Percentiles rank a stretch among this genome's conserved stretches.
These are phyloP conservation scores for Myiotriccus ornatus DNA, from an alignment of 2,797 vertebrate genomes.

Conservation along the genomic window DNA sequence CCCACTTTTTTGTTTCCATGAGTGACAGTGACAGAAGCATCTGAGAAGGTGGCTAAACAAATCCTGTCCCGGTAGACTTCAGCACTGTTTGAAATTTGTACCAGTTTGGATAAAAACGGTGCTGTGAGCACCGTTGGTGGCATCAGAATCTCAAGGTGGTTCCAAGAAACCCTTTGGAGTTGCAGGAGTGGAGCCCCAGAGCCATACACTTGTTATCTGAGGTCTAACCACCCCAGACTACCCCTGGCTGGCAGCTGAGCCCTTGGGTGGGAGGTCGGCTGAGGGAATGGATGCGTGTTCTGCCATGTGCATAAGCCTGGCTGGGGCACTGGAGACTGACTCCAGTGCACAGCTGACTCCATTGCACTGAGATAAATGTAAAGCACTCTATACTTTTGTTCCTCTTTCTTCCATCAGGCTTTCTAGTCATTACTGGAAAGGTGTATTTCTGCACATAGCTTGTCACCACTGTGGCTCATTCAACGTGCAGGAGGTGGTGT, in stretches of 20 bases:
- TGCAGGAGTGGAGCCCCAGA: background rate
- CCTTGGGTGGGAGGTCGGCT: background rate
- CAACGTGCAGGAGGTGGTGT: background rate
- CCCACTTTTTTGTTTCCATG: background rate
- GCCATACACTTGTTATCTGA: background rate
- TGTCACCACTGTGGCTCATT: background rate
- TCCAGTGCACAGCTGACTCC: background rate
- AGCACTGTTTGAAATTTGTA: background rate
- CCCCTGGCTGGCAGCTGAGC: background rate
- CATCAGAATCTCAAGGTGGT: background rate
- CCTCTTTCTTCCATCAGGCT: background rate
- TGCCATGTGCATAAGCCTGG: background rate
- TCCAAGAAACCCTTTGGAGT: background rate
- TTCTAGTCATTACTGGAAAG: background rate
- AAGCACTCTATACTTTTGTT: rapidly evolving
- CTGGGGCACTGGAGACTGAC: background rate
- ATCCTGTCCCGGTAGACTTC: background rate
- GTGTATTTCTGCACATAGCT: background rate
- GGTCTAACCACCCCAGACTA: background rate
- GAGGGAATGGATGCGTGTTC: background rate
- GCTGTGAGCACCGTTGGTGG: background rate
- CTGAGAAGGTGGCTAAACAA: background rate
- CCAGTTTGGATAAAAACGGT: background rate
- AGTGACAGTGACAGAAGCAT: background rate
- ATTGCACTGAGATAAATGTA: background rate